Base-by-base conservation (phyloP, 1,140 invertebrate species). In the Bathynomus jamesi region DNA sequence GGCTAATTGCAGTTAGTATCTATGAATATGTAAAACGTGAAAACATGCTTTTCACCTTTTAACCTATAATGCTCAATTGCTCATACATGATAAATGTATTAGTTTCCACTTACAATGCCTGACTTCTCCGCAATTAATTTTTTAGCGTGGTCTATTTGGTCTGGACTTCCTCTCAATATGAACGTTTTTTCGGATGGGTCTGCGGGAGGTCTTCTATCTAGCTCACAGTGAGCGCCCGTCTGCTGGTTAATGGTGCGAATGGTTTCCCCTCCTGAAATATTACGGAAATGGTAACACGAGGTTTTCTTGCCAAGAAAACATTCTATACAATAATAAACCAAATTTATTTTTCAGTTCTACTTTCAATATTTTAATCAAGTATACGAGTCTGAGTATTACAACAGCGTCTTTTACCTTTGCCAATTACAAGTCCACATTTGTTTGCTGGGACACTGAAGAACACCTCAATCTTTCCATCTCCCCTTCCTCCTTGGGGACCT, bases 381-480 rank as follows among this genome's bases (percentile, higher is more conserved):
- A n/a, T n/a, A n/a, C n/a, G n/a, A n/a, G 40, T n/a, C 10, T 10
- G n/a, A 53, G n/a, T 11, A 53, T 63, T 4, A n/a, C n/a, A 68
- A 46, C 61, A 3, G 1, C 24, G 1, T 1, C 29, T n/a, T 31
- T 63, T 93, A 74, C 93, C 93, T 87, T 95, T 92, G 70, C 95
- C 95, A 82, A 98, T 97, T 62, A 98, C 93, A 73, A 96, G 89
- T 24, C 97, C 97, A 83, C 95, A 96, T 83, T 97, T 96, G 13
- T 70, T 72, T 13, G 73, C 67, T 13, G 75, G 75, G 2, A 76
- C 75, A 65, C 74, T 76, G 65, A 76, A 70, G 61, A 64, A 73
- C 46, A 70, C 71, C 69, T 76, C 75, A 61, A 76, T 66, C 32
- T 76, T 76, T 17, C 73, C 75, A 61, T 71, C 68, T 7, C 69